A percentile compares a stretch with the other conserved stretches of the same genome.
These are phyloP conservation scores for Calliphora vicina DNA, from an alignment of 1,140 invertebrate species.

Conservation along the genomic window DNA sequence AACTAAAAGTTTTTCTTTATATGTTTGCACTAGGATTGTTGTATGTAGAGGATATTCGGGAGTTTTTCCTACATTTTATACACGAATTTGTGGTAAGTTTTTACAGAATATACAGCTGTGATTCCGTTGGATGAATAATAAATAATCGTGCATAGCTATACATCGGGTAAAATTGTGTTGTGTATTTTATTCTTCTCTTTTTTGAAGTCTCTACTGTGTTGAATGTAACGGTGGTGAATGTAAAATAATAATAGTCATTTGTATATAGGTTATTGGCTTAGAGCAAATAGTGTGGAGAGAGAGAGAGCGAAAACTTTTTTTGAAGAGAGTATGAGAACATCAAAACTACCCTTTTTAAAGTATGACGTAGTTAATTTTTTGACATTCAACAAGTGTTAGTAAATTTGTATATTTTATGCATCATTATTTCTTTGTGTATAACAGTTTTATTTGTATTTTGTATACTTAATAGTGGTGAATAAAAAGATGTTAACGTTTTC, in stretches of 20 bases:
- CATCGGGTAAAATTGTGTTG: conserved; percentile 2
- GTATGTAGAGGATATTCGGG: not conserved
- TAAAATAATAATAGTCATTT: not conserved
- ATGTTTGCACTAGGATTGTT: not conserved
- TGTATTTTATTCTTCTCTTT: not conserved
- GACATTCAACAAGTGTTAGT: too few species aligned
- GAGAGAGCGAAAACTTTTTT: too few species aligned
- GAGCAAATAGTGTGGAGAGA: not conserved
- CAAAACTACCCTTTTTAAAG: too few species aligned
- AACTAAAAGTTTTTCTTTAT: conserved; percentile 23
- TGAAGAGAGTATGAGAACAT: too few species aligned
- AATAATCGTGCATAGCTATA: conserved; percentile 22
- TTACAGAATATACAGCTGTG: not conserved
- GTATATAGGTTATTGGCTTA: not conserved
- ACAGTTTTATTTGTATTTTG: too few species aligned
- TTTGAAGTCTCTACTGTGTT: not conserved
- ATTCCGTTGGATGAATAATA: conserved; percentile 26
- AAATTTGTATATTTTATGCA: too few species aligned
- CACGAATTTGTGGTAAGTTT: conserved; percentile 29
- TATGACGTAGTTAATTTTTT: too few species aligned
- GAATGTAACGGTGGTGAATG: not conserved
- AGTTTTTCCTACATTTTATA: not conserved
- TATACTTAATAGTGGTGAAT: too few species aligned
- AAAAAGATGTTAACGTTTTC: too few species aligned
- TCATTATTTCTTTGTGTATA: too few species aligned